Evolutionary conservation across 1,140 invertebrate species (phyloP), one percentile per base, ranked within the genome.

Genomic region (Conus ventricosus): DNA sequence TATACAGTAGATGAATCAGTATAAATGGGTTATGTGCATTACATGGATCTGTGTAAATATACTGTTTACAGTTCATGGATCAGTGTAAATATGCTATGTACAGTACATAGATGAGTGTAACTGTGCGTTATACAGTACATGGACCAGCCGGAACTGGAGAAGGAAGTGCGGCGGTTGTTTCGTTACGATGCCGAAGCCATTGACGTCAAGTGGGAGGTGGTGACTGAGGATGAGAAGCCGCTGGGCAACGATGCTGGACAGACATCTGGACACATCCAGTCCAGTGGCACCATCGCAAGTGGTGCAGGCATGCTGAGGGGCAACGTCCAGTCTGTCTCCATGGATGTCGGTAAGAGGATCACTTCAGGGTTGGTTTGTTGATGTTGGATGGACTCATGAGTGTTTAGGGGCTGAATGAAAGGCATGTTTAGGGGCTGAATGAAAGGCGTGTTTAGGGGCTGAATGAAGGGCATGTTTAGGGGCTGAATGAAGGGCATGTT

Each of bases 121-220:
- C 81, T 83, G 27, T 81, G 5, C 78, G 25, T 60, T 89, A 15
- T 92, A 75, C 89, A 96, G 95, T 98, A 98, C 95, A 94, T 98
- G 2, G 99, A 99, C 95, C 98, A 98, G 81, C 98, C 98, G 2
- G 99, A 99, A 96, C 99, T 99, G 91, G 99, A 99, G 94, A 99
- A 99, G 95, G 99, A 99, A 96, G 96, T 97, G 23, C 99, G 99
- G 94, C 96, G 98, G 87, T 95, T 99, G 27, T 96, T 99, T 20
- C 96, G 98, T 91, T 97, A 97, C n/a, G 98, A 99, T 94, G 98
- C 98, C 94, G 98, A 99, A 94, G 98, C 98, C 15, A 97, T 97
- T 4, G 97, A 96, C 92, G 97, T 99, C 1, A 97, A 97, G 87
- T 99, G 97, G 97, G 98, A 99, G 95, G 97, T 99, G 0, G 97